A percentile compares a stretch with the other conserved stretches of the same genome.
Conservation (phyloP, 2,113 vertebrate species). For the Gopherus evgoodei region DNA sequence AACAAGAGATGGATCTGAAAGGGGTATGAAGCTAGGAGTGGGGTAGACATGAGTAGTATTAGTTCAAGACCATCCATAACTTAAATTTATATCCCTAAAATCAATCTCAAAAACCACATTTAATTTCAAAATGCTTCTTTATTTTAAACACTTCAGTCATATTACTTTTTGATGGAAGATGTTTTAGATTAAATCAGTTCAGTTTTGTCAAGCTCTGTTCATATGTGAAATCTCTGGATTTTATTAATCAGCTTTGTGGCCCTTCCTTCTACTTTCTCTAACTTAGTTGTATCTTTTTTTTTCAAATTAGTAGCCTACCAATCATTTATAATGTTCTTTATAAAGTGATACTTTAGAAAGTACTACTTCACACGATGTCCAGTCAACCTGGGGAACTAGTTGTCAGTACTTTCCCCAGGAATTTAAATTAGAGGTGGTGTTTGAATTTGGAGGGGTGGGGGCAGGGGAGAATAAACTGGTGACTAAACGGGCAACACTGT, state of each 20-base stretch:
- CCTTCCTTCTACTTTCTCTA: not conserved
- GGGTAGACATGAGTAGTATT: not conserved
- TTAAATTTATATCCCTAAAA: rapidly evolving
- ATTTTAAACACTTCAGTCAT: not conserved
- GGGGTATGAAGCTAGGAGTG: not conserved
- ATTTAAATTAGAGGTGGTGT: no score
- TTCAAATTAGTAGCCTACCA: not conserved
- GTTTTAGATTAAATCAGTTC: not conserved
- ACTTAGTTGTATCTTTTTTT: not conserved
- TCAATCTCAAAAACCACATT: not conserved
- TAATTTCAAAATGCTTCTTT: not conserved
- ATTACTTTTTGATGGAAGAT: not conserved
- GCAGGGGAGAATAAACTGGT: no score
- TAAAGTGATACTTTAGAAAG: not conserved
- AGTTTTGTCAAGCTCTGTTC: not conserved
- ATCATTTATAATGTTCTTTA: not conserved
- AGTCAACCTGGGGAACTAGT: not conserved
- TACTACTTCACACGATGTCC: not conserved
- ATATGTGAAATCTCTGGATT: not conserved
- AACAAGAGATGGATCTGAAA: not conserved
- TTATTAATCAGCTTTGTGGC: not conserved
- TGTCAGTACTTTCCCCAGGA: not conserved
- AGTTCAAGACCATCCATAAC: not conserved
- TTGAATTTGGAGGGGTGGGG: no score
- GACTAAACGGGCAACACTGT: no score